phyloP scores from a whole-genome alignment of 1,140 invertebrate genomes.

The Ceratina japonica region DNA sequence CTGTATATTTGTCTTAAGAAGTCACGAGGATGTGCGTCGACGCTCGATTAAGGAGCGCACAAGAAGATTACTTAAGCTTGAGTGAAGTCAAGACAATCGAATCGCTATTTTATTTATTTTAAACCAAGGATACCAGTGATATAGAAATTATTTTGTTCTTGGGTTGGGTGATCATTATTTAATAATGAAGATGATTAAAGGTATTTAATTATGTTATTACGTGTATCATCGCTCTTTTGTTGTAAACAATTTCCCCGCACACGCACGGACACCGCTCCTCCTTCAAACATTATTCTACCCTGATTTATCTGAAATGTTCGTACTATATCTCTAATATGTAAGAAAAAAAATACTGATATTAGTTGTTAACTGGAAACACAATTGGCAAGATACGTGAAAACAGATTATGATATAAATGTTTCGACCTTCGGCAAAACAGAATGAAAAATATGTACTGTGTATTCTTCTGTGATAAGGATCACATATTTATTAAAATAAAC shows the following conservation, averaged over 20 bases:
- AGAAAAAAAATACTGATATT: slow-evolving; percentile 13
- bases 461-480: slow-evolving; percentile 7
- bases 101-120: slow-evolving; percentile 4
- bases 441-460: slow-evolving; percentile 19
- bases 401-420: slow-evolving; percentile 22
- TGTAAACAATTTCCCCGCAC: neutral
- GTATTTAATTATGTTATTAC: slow-evolving; percentile 7
- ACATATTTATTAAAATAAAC: slow-evolving; percentile 9
- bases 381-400: neutral
- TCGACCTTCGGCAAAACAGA: slow-evolving; percentile 4
- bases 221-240: neutral
- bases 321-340: slow-evolving; percentile 10
- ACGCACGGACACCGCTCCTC: too few species aligned
- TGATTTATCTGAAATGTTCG: slow-evolving; percentile 3
- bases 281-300: neutral
- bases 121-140: neutral
- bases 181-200: slow-evolving; percentile 2
- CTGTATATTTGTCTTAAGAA: slow-evolving; percentile 46
- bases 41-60: slow-evolving; percentile 11
- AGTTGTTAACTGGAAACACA: neutral
- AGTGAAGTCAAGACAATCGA: slow-evolving; percentile 4
- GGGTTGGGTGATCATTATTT: neutral
- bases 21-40: slow-evolving; percentile 46
- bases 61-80: neutral
- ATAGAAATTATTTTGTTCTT: neutral